Base-by-base conservation (phyloP, 2,113 vertebrate species). In the Nanorana parkeri region DNA sequence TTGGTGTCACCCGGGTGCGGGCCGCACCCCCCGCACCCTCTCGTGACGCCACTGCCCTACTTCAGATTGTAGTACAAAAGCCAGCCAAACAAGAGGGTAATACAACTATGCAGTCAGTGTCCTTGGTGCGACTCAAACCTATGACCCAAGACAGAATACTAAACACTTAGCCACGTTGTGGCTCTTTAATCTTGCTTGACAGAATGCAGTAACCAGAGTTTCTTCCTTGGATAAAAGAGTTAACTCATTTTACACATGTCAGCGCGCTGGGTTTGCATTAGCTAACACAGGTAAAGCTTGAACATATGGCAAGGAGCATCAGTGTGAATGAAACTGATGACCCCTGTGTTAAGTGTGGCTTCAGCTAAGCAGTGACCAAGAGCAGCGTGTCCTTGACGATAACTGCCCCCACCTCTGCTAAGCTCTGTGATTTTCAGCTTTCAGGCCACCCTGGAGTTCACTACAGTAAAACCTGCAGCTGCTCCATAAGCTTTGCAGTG, bases 361-460 rank as follows among this genome's bases (percentile, higher is more conserved):
- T 16, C 68, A 72, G 68, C 68, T 17, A 26, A 20, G 26, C 68
- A 19, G 23, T 26, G 17, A 55, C 23, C 23, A 75, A 61, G 72
- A 29, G 28, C 72, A 61, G 28, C 20, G 29, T 75, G 72, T 60
- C 72, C 56, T 75, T 75, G 28, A 32, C 36, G 20, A n/a, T 20
- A 29, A 23, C 10, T 19, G 17, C 58, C 72, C 55, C 29, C 72
- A 36, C 56, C 55, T 36, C 71, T 21, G 11, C 54, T 74, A 58
- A 61, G 55, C 72, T 24, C 55, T 75, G 72, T 36, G 72, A 75
- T 20, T 75, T 75, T 60, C 60, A 41, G 32, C 72, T 60, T 41
- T 75, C 60, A 60, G 55, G 5, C 72, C 72, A 41, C 72, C 72
- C 58, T 60, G 52, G 28, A 72, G 69, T 47, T 71, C 68, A 71